A percentile compares a stretch with the other conserved stretches of the same genome.
Evolutionary conservation across 2,888 invertebrate genomes (phyloP).

Genomic region (Apeira syringaria): DNA sequence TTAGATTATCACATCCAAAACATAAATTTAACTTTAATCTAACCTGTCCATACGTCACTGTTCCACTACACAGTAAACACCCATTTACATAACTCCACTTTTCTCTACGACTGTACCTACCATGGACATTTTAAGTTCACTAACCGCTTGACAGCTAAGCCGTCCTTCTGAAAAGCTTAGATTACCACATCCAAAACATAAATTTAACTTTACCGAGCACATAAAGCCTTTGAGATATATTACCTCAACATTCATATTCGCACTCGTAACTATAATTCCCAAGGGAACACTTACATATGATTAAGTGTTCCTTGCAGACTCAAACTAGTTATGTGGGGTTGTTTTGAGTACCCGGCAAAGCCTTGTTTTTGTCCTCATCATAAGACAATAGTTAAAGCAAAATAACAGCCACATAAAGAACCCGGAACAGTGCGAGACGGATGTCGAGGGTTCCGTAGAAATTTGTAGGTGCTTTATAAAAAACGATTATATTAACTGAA

Average conservation of each 20-base stretch:
- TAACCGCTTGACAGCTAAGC: neutral
- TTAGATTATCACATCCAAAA: too few relatives aligned
- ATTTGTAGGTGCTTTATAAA: too few relatives aligned
- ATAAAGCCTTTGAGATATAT: conserved; percentile 12
- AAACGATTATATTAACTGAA: too few relatives aligned
- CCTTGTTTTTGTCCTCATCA: conserved; percentile 11
- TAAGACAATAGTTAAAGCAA: too few relatives aligned
- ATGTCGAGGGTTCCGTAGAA: too few relatives aligned
- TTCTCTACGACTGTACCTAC: too few relatives aligned
- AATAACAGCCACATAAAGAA: too few relatives aligned
- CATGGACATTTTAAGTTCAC: neutral
- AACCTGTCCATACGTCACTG: too few relatives aligned
- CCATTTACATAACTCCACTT: too few relatives aligned
- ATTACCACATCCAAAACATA: neutral
- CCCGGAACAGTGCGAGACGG: too few relatives aligned
- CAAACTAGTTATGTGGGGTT: neutral
- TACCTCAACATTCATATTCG: conserved; percentile 9
- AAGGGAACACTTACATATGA: conserved; percentile 8
- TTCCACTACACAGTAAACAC: too few relatives aligned
- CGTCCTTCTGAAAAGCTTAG: neutral
- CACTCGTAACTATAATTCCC: conserved; percentile 17
- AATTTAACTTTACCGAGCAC: conserved; percentile 9
- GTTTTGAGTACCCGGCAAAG: neutral
- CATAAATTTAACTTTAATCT: too few relatives aligned
- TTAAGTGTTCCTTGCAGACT: conserved; percentile 10